These are phyloP conservation scores for Drosophila setifemur DNA, from an alignment of 1,140 invertebrate species.

Conservation along the genomic window DNA sequence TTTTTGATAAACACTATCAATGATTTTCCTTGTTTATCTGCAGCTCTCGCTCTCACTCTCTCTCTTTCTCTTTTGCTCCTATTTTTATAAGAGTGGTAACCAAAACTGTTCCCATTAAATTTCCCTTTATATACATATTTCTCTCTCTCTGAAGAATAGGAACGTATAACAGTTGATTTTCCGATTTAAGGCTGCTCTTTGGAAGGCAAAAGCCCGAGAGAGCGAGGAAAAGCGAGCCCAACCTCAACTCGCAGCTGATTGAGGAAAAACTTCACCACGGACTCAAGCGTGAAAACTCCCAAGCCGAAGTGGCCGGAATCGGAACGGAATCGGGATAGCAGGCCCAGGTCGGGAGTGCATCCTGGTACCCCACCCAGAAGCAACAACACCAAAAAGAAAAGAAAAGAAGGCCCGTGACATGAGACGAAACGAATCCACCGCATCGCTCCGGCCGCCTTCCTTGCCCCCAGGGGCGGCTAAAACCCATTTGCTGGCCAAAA, in stretches of 20 bases:
- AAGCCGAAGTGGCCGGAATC: conserved; percentile 33
- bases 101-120: conserved; percentile 18
- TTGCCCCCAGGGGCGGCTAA: conserved; percentile 4
- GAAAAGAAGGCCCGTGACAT: background rate
- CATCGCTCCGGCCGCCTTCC: background rate
- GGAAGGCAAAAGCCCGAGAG: conserved; percentile 7
- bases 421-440: background rate
- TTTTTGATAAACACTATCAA: conserved; percentile 68
- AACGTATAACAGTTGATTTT: background rate
- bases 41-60: conserved; percentile 7
- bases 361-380: conserved; percentile 1
- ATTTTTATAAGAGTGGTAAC: background rate
- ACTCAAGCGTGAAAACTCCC: conserved; percentile 29
- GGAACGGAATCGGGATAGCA: conserved; percentile 11
- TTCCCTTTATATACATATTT: background rate
- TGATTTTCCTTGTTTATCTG: conserved; percentile 34
- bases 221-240: too few relatives aligned
- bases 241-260: conserved; percentile 60
- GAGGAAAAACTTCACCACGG: conserved; percentile 47
- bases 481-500: conserved; percentile 36
- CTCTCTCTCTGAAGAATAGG: conserved; percentile 9
- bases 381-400: background rate
- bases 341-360: conserved; percentile 9
- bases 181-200: conserved; percentile 41
- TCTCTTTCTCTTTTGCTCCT: too few relatives aligned